phyloP scores from a whole-genome alignment of 2,888 invertebrate genomes.

The Conops quadrifasciatus region DNA sequence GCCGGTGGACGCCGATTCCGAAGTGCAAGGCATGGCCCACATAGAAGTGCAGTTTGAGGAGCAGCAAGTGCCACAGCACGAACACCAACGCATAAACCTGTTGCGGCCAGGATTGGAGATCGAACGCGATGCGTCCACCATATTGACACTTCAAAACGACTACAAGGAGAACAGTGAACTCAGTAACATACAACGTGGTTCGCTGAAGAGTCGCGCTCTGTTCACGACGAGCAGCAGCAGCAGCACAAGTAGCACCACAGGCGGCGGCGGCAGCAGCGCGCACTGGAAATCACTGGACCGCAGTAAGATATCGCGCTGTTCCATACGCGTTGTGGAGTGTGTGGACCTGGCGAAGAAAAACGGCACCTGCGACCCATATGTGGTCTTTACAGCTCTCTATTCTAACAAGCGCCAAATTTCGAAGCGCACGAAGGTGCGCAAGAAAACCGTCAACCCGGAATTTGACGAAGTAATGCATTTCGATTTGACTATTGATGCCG shows the following conservation, averaged over 20 bases:
- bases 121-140: constrained; percentile 48
- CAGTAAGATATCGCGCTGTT: constrained; percentile 61
- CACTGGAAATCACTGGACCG: constrained; percentile 26
- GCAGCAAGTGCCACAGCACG: constrained; percentile 46
- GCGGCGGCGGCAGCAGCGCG: constrained; percentile 18
- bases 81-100: constrained; percentile 48
- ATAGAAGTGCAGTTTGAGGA: constrained; percentile 73
- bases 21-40: constrained; percentile 90
- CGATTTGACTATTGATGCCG: constrained; percentile 71
- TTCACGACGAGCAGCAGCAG: constrained; percentile 51
- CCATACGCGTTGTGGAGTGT: constrained; percentile 82
- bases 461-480: constrained; percentile 90
- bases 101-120: constrained; percentile 48
- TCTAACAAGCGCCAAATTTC: constrained; percentile 82
- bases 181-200: constrained; percentile 56
- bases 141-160: constrained; percentile 58
- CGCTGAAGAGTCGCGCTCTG: constrained; percentile 50
- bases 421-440: constrained; percentile 84
- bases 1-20: constrained; percentile 87
- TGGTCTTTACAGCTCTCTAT: constrained; percentile 80
- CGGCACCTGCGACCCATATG: constrained; percentile 91
- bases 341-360: constrained; percentile 88
- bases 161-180: constrained; percentile 64
- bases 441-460: constrained; percentile 89
- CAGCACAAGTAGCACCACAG: constrained; percentile 53